A percentile compares a stretch with the other conserved stretches of the same genome.
Evolutionary conservation across 2,888 invertebrate genomes (phyloP).

Genomic region (Chymomyza fuscimana): DNA sequence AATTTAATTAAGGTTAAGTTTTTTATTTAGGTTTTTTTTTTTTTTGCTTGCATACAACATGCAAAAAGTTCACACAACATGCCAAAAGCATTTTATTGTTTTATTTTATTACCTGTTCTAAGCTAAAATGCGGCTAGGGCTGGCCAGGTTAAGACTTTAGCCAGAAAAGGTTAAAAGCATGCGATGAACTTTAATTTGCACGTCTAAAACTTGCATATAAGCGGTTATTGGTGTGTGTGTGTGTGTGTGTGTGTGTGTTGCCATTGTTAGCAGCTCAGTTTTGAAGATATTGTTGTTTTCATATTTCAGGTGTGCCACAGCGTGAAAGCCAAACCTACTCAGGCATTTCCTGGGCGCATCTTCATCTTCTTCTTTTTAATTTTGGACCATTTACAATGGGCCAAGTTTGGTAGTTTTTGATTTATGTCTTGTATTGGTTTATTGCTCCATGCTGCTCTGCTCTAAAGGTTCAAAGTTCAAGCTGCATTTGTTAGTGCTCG

Average conservation of each 20-base stretch:
- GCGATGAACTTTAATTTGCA: slow-evolving; percentile 74
- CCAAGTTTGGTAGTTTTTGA: slow-evolving; percentile 38
- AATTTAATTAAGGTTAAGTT: slow-evolving; percentile 68
- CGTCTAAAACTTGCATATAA: slow-evolving; percentile 27
- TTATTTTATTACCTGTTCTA: neutral
- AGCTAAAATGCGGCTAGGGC: slow-evolving; percentile 40
- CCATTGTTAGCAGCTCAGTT: slow-evolving; percentile 62
- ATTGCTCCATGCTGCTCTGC: slow-evolving; percentile 31
- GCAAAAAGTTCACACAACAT: slow-evolving; percentile 31
- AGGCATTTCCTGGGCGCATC: slow-evolving; percentile 43
- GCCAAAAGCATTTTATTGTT: neutral
- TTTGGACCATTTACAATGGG: slow-evolving; percentile 46
- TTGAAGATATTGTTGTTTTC: slow-evolving; percentile 43
- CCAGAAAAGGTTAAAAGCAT: slow-evolving; percentile 69
- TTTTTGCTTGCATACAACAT: neutral
- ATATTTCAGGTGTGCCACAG: slow-evolving; percentile 65
- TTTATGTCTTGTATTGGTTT: slow-evolving; percentile 47
- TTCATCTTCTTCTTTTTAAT: slow-evolving; percentile 19
- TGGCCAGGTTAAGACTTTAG: slow-evolving; percentile 48
- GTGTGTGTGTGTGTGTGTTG: slow-evolving; percentile 28
- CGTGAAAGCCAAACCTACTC: slow-evolving; percentile 72
- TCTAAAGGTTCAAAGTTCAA: slow-evolving; percentile 56
- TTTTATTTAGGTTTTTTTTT: neutral
- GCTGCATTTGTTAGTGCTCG: neutral
- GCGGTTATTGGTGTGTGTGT: neutral